phyloP scores from a whole-genome alignment of 2,797 vertebrate species.

The Pipistrellus pipistrellus region DNA sequence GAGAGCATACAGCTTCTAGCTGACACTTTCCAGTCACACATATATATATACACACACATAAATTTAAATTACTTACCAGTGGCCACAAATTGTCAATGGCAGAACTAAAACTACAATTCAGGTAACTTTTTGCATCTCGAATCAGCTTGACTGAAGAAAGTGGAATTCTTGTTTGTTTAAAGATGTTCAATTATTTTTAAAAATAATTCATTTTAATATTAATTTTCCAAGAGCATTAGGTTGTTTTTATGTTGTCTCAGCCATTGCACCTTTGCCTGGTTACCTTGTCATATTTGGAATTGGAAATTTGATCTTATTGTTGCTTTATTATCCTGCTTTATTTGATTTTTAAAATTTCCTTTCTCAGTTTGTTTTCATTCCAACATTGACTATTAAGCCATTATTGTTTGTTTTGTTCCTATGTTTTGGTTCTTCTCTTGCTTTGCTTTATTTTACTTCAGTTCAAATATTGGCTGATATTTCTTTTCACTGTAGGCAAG shows the following conservation, averaged over 20 bases:
- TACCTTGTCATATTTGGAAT: background rate
- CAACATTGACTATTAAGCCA: background rate
- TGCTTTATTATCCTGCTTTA: background rate
- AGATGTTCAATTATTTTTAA: background rate
- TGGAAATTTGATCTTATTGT: background rate
- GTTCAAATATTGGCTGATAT: background rate
- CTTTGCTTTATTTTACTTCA: background rate
- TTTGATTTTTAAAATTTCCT: background rate
- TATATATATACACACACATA: background rate
- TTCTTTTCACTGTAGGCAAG: background rate
- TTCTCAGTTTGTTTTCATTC: background rate
- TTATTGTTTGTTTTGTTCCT: background rate
- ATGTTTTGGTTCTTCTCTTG: background rate
- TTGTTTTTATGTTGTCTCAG: background rate
- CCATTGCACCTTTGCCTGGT: background rate
- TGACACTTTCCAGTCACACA: no score
- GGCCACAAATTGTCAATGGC: background rate
- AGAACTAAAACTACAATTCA: constrained; percentile 8
- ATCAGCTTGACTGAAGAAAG: background rate
- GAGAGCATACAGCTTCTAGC: no score
- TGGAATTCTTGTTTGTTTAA: background rate
- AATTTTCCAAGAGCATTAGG: background rate
- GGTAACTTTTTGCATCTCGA: background rate
- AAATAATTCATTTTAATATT: background rate
- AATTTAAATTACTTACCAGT: background rate